These are phyloP conservation scores for Loxodonta africana DNA, from an alignment of 2,113 vertebrate genomes.

Conservation along the genomic window DNA sequence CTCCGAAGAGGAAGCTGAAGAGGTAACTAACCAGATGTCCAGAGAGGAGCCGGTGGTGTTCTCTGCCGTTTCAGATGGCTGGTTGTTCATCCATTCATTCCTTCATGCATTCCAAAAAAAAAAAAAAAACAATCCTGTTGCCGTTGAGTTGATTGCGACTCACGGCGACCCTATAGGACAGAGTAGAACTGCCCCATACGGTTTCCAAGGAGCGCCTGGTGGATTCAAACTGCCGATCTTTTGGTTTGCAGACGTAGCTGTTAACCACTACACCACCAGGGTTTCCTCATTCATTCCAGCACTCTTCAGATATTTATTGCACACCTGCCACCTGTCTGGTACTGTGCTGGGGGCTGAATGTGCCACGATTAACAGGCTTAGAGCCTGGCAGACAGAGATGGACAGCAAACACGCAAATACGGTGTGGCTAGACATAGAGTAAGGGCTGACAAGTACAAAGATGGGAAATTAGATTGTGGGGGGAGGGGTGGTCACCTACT, in stretches of 20 bases:
- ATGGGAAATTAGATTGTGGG: neutral
- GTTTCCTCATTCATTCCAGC: rapidly evolving
- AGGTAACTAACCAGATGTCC: constrained; percentile 87
- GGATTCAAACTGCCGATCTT: too few relatives aligned
- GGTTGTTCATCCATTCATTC: rapidly evolving
- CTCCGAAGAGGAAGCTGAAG: constrained; percentile 97
- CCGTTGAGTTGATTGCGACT: too few relatives aligned
- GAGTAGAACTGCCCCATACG: too few relatives aligned
- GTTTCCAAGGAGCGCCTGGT: too few relatives aligned
- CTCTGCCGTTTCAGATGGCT: neutral
- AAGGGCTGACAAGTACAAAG: rapidly evolving
- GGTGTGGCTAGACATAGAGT: rapidly evolving
- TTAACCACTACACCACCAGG: too few relatives aligned
- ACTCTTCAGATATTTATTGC: rapidly evolving
- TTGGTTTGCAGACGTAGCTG: too few relatives aligned
- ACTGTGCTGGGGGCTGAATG: too few relatives aligned
- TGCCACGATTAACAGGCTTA: rapidly evolving
- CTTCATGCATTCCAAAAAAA: too few relatives aligned
- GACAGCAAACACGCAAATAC: rapidly evolving
- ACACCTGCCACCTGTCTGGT: rapidly evolving
- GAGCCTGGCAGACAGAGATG: neutral
- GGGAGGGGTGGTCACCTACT: neutral
- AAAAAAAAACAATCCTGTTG: too few relatives aligned
- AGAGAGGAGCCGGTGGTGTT: neutral
- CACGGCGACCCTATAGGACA: too few relatives aligned